Percentiles rank a stretch among this genome's conserved stretches.
These are phyloP conservation scores for Streblospio benedicti DNA, from an alignment of 1,140 invertebrate genomes.

Conservation along the genomic window DNA sequence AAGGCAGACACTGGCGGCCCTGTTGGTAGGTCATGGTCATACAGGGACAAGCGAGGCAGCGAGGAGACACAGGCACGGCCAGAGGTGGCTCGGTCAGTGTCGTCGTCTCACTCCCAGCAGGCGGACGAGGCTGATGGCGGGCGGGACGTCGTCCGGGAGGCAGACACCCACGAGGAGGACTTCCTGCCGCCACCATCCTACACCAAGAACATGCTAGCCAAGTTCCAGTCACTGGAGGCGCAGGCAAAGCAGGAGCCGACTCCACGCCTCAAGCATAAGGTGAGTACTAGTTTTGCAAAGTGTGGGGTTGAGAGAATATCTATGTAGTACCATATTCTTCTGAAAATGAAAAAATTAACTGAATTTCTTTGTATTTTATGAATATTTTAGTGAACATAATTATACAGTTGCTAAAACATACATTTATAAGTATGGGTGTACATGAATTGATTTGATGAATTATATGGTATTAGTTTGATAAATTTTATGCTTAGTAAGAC, in stretches of 20 bases:
- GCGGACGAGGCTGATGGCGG: slow-evolving; percentile 1
- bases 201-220: slow-evolving; percentile 13
- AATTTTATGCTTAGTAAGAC: too few species aligned
- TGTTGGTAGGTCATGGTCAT: neutral
- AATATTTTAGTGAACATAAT: too few species aligned
- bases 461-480: too few species aligned
- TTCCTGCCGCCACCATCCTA: slow-evolving; percentile 13
- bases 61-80: neutral
- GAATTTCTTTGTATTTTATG: too few species aligned
- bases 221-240: slow-evolving; percentile 13
- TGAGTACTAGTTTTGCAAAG: too few species aligned
- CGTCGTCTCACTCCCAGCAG: neutral
- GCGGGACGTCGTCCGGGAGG: neutral
- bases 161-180: slow-evolving; percentile 8
- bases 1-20: too few species aligned
- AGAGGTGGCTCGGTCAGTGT: neutral
- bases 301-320: neutral
- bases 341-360: too few species aligned
- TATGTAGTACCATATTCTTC: too few species aligned
- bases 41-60: too few species aligned
- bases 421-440: too few species aligned
- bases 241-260: neutral
- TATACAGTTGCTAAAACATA: too few species aligned
- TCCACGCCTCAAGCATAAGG: neutral
- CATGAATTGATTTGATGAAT: too few species aligned